These are phyloP conservation scores for Sparus aurata DNA, from an alignment of 2,797 vertebrate genomes.

Conservation along the genomic window DNA sequence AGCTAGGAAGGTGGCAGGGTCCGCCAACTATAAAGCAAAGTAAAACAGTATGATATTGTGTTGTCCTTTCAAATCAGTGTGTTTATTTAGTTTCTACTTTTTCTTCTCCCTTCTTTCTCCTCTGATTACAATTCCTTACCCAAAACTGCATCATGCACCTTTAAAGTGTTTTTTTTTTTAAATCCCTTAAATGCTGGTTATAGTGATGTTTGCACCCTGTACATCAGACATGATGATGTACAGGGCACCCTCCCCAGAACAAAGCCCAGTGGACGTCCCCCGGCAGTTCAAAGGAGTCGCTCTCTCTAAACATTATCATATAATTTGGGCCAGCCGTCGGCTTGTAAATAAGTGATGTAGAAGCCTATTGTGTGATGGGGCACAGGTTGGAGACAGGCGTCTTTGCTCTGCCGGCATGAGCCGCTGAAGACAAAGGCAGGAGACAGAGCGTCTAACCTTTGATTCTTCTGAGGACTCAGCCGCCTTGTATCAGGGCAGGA, in stretches of 20 bases:
- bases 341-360: slow-evolving; percentile 88
- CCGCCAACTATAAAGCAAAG: too few relatives aligned
- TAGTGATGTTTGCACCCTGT: background rate
- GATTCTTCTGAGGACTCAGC: slow-evolving; percentile 84
- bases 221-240: slow-evolving; percentile 35
- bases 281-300: slow-evolving; percentile 81
- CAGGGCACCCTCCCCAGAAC: slow-evolving; percentile 42
- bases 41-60: too few relatives aligned
- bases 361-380: slow-evolving; percentile 85
- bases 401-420: slow-evolving; percentile 84
- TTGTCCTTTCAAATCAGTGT: too few relatives aligned
- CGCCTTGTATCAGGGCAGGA: slow-evolving; percentile 79
- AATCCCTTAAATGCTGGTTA: background rate
- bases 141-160: too few relatives aligned
- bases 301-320: slow-evolving; percentile 83
- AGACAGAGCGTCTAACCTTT: slow-evolving; percentile 89
- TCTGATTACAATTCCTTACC: too few relatives aligned
- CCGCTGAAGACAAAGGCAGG: slow-evolving; percentile 84
- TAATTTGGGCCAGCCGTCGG: slow-evolving; percentile 83
- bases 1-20: too few relatives aligned
- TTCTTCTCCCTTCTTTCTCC: too few relatives aligned
- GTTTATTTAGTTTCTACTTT: too few relatives aligned
- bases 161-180: too few relatives aligned
- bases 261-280: slow-evolving; percentile 50
- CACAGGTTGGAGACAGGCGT: slow-evolving; percentile 87